Base-by-base conservation (phyloP, 2,113 vertebrate genomes). In the Dendrocopos noguchii region DNA sequence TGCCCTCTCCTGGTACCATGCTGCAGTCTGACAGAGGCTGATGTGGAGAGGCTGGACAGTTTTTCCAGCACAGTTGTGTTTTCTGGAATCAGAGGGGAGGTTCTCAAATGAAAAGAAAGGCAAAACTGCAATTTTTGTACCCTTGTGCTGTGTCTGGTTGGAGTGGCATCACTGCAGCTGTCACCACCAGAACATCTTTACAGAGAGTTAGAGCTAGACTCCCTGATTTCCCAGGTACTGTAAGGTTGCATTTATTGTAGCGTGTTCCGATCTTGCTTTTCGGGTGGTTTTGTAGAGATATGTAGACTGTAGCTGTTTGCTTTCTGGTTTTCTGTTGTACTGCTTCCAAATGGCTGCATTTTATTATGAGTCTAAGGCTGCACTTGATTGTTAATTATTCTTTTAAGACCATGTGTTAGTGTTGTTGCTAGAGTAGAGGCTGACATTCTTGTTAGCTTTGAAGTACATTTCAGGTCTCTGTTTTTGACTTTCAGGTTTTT, bases 211-310 rank as follows among this genome's bases (percentile, higher is more conserved):
- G 57, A n/a, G 42, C 31, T 12, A 34, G 3, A 72, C 28, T 16
- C 24, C 31, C 24, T 10, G 19, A 4, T 15, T 47, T 13, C 20
- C 15, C 12, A 14, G 7, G 1, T 6, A 7, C 31, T 74, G 61
- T 3, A 56, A 27, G 39, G 0, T 3, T 29, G 18, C 18, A 0
- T 15, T 52, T 17, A 13, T 17, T 8, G 4, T 7, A 31, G 18
- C 0, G 0, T 4, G 6, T 36, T 7, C 15, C 31, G 12, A 46
- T 72, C 21, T 31, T 73, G 84, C 16, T 50, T 36, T 61, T 73
- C 21, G 56, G 47, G 16, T 46, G 33, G 4, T 6, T 73, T 57
- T n/a, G 15, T 57, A 8, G n/a, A 15, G 29, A 7, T 44, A 20
- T 0, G 1, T 25, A 19, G 12, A 0, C 29, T 1, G 5, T 50